Evolutionary conservation across 1,140 invertebrate genomes (phyloP).

Genomic region (Dendrolimus kikuchii): DNA sequence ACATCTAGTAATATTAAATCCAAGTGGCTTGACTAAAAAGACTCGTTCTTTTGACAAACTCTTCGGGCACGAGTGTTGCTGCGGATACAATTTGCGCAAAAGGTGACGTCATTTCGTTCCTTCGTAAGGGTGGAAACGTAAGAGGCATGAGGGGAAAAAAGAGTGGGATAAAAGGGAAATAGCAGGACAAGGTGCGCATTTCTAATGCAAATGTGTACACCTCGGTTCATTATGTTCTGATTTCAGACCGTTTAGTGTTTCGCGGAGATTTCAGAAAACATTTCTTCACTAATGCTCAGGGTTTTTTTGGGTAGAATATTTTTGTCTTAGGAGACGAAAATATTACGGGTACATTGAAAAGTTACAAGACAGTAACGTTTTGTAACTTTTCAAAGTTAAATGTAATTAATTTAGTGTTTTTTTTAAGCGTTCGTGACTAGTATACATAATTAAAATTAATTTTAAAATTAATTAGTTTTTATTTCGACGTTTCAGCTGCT

Average conservation of each 20-base stretch:
- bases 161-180: too few species aligned
- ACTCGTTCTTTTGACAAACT: conserved; percentile 44
- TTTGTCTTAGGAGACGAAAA: neutral
- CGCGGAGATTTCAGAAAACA: neutral
- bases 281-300: neutral
- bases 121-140: conserved; percentile 18
- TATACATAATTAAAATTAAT: too few species aligned
- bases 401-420: too few species aligned
- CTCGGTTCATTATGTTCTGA: conserved; percentile 43
- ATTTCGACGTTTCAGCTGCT: too few species aligned
- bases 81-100: conserved; percentile 37
- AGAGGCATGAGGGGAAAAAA: neutral
- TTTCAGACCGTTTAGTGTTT: conserved; percentile 34
- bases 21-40: conserved; percentile 18
- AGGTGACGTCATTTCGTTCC: conserved; percentile 15
- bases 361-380: too few species aligned
- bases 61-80: conserved; percentile 16
- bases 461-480: too few species aligned
- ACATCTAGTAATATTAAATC: neutral
- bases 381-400: too few species aligned
- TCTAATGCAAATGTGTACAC: conserved; percentile 43
- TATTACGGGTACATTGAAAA: too few species aligned
- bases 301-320: conserved; percentile 1
- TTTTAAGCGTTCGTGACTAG: too few species aligned
- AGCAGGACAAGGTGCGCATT: conserved; percentile 22